Base-by-base conservation (phyloP, 2,113 vertebrate species). In the Ceyx melanurus region DNA sequence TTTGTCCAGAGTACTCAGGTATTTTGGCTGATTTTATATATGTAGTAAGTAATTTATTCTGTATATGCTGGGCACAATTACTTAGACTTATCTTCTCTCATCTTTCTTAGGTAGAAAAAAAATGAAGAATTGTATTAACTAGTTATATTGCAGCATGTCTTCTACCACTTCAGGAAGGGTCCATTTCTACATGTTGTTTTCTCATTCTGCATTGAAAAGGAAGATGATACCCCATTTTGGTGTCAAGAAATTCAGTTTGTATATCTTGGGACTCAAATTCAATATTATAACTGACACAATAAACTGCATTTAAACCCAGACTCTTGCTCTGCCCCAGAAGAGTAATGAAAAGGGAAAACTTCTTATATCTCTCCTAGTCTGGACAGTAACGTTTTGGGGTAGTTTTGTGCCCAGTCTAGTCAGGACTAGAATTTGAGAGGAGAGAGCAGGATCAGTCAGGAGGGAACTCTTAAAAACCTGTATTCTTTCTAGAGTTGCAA, bases 1-100 rank as follows among this genome's bases (percentile, higher is more conserved):
- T 82, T 89, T 87, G 6, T 95, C 91, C 91, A 92, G 94, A 87
- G 45, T 92, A 84, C 78, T 94, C 74, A 58, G 78, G 87, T 95
- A 89, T 95, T 94, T 92, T 94, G 91, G 87, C 74, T 71, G 35
- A 53, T 91, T 91, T 84, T 79, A 18, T 46, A 2, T 54, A 54
- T 11, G 35, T 46, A 92, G 61, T 82, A 90, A 93, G 66, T 78
- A 0, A 92, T 91, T 93, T 82, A 68, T 89, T 71, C 82, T 76
- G n/a, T 60, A 40, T 43, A 18, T 72, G 23, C 33, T 82, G 80
- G 50, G 58, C 53, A 72, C 58, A 89, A 46, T 75, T 74, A 64
- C 31, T 94, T 84, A 57, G 26, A 68, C 45, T 89, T 87, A 87
- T 76, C 71, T 6, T 73, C 19, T 86, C 54, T 15, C 28, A 54